These are phyloP conservation scores for Eulemur rufifrons DNA, from an alignment of 2,113 vertebrate species.

Conservation along the genomic window DNA sequence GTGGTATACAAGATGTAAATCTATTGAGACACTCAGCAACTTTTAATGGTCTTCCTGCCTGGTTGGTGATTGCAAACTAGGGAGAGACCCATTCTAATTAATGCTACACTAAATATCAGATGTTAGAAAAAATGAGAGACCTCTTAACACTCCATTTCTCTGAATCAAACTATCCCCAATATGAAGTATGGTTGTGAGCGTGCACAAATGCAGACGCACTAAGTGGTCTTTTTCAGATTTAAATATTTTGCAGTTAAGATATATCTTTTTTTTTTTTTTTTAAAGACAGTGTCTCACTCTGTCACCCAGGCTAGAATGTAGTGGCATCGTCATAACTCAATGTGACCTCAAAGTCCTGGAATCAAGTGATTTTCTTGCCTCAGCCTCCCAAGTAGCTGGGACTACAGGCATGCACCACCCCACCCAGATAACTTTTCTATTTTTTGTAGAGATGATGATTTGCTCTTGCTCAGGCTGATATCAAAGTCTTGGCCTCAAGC, in stretches of 20 bases:
- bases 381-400: too few species aligned
- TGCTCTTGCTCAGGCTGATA: too few species aligned
- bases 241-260: not conserved
- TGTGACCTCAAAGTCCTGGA: too few species aligned
- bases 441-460: too few species aligned
- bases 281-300: too few species aligned
- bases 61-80: not conserved
- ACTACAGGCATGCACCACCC: too few species aligned
- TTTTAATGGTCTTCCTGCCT: slow-evolving; percentile 13
- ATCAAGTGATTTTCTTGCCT: too few species aligned
- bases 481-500: too few species aligned
- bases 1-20: not conserved
- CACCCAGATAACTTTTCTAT: too few species aligned
- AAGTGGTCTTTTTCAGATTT: not conserved
- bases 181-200: not conserved
- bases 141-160: not conserved
- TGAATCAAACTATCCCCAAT: not conserved
- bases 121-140: not conserved
- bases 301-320: too few species aligned
- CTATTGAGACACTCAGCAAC: not conserved
- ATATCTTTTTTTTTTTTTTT: not conserved
- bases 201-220: not conserved
- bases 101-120: not conserved
- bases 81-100: not conserved
- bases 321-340: too few species aligned